Base-by-base conservation (phyloP, 1,140 invertebrate species). In the Heliconius hermathena region DNA sequence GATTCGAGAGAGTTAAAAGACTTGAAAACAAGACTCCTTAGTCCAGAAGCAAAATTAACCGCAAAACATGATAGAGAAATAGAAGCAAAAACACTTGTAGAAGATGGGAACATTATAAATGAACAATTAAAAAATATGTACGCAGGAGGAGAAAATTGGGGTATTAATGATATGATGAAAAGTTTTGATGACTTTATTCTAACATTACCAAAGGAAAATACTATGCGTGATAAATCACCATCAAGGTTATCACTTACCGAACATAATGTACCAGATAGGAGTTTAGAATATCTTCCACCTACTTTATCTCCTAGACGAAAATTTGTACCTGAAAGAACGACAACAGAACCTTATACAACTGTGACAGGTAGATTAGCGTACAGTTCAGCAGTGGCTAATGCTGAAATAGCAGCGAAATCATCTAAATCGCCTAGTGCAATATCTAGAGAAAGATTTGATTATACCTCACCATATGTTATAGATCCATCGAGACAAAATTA, bases 1-100 rank as follows among this genome's bases (percentile, higher is more conserved):
- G 97, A 97, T 94, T 97, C 97, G 29, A 96, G 96, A 91, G 97
- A 97, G 92, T 95, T 97, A 78, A 97, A 97, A 92, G 96, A 97
- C 86, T 94, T 97, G 80, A 96, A 97, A 92, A 96, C 96, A 84
- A 96, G 96, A 92, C 92, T 97, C 72, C 95, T 97, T 92, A 96
- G 87, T 94, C 95, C 90, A 81, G 93, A 88, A 86, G 95, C 92
- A 79, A 94, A 95, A 90, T 86, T 91, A 79, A 83, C 91, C 86
- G 83, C 88, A 77, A 91, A 93, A 87, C 88, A 91, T 81, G 93
- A 95, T 81, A 90, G 92, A 76, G 95, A 96, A 83, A 92, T 94
- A 41, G 96, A 96, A 89, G 94, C 95, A 2, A 96, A 96, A 89
- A 88, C 94, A 71, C 88, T 96, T 54, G 95, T 95, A 20, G 96